phyloP scores from a whole-genome alignment of 2,888 invertebrate species.

The Diarsia mendica region DNA sequence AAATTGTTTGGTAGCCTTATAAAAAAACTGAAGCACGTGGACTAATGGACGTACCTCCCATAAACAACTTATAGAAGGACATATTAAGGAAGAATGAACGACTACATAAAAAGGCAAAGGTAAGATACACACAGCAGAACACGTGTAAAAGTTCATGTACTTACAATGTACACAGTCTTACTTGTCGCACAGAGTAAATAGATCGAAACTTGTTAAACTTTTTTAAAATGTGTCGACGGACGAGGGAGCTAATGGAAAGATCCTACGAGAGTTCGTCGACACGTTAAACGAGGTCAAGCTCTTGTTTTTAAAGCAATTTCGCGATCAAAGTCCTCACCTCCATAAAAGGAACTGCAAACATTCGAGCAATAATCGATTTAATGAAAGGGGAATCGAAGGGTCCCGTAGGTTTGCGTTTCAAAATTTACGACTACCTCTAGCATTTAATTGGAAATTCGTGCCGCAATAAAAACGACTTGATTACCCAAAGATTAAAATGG shows the following conservation, averaged over 20 bases:
- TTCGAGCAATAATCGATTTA: slow-evolving; percentile 84
- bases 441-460: slow-evolving; percentile 87
- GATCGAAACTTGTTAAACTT: slow-evolving; percentile 59
- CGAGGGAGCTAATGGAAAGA: slow-evolving; percentile 58
- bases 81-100: background rate
- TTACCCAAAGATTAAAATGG: slow-evolving; percentile 83
- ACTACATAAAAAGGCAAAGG: background rate
- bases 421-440: slow-evolving; percentile 86
- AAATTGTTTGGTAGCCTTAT: background rate
- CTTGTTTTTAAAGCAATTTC: slow-evolving; percentile 85
- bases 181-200: slow-evolving; percentile 44
- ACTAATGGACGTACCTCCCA: background rate
- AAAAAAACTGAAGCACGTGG: background rate
- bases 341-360: slow-evolving; percentile 83
- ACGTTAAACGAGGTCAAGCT: slow-evolving; percentile 74
- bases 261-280: slow-evolving; percentile 65
- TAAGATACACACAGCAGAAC: slow-evolving; percentile 9
- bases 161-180: slow-evolving; percentile 25
- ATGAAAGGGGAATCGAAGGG: slow-evolving; percentile 87
- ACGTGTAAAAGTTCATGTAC: slow-evolving; percentile 13
- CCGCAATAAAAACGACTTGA: slow-evolving; percentile 86
- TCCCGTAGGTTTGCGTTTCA: slow-evolving; percentile 82
- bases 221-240: slow-evolving; percentile 60
- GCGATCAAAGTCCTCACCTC: slow-evolving; percentile 82
- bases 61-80: slow-evolving; percentile 7